These are phyloP conservation scores for Nematostella vectensis DNA, from an alignment of 92 coral and sea anemone genomes.

Conservation along the genomic window DNA sequence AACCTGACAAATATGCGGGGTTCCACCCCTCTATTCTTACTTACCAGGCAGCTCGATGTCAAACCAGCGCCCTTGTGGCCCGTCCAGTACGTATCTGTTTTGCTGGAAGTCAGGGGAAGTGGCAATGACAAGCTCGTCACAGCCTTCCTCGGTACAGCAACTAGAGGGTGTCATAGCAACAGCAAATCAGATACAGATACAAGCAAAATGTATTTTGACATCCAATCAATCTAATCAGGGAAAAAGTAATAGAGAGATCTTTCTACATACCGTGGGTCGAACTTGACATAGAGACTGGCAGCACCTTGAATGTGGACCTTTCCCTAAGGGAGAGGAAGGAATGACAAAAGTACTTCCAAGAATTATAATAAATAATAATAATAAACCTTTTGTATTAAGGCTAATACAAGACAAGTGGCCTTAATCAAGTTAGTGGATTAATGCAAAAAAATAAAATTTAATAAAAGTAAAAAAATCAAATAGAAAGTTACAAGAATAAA, in stretches of 20 bases:
- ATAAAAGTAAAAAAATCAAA: no score
- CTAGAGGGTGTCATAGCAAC: constrained; percentile 19
- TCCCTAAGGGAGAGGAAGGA: constrained; percentile 37
- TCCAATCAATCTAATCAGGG: not conserved
- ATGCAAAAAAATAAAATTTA: no score
- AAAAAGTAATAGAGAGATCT: not conserved
- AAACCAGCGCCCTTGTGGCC: constrained; percentile 84
- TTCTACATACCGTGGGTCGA: constrained; percentile 75
- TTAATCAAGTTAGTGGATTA: no score
- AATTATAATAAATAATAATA: no score
- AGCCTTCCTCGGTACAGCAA: constrained; percentile 90
- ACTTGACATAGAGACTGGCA: constrained; percentile 75
- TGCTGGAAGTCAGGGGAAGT: constrained; percentile 76
- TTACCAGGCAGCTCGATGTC: constrained; percentile 96
- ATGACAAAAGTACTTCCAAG: no score
- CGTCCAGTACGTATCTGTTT: constrained; percentile 92
- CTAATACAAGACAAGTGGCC: no score
- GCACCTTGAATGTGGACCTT: constrained; percentile 90
- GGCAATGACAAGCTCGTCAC: constrained; percentile 82
- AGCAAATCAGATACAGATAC: not conserved
- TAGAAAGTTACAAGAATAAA: no score
- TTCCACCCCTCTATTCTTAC: no score
- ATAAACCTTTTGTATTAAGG: no score
- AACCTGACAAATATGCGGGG: no score
- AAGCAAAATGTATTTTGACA: not conserved